phyloP scores from a whole-genome alignment of 2,113 vertebrate species.

The Sander vitreus region DNA sequence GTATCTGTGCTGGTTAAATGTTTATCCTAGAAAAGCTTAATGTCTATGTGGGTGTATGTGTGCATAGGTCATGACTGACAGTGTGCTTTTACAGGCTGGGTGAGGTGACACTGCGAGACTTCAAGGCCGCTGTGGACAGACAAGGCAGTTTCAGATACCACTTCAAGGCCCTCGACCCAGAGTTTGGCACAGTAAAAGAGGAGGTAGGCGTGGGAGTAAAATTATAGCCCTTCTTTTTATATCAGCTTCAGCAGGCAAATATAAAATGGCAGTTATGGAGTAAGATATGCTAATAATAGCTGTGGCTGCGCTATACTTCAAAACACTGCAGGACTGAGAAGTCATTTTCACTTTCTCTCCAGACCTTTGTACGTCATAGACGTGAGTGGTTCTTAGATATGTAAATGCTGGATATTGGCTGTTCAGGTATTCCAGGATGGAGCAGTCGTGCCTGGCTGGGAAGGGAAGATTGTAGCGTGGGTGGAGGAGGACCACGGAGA shows the following conservation, averaged over 20 bases:
- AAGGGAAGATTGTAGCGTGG: conserved; percentile 99
- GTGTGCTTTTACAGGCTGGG: conserved; percentile 87
- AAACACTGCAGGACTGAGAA: conserved; percentile 39
- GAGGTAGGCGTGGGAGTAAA: conserved; percentile 85
- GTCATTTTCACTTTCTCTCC: conserved; percentile 37
- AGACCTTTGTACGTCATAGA: conserved; percentile 34
- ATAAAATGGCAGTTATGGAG: conserved; percentile 47
- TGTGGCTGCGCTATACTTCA: conserved; percentile 30
- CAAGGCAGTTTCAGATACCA: conserved; percentile 96
- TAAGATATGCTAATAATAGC: conserved; percentile 61
- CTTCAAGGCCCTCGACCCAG: conserved; percentile 97
- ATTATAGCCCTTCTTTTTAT: conserved; percentile 51
- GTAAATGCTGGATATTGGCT: conserved; percentile 40
- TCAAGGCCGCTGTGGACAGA: conserved; percentile 94
- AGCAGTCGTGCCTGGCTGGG: conserved; percentile 96
- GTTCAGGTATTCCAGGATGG: conserved; percentile 94
- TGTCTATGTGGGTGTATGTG: conserved; percentile 22
- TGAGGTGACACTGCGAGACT: conserved; percentile 95
- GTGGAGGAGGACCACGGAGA: conserved; percentile 96
- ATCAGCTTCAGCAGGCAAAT: conserved; percentile 31
- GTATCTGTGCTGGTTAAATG: conserved; percentile 12
- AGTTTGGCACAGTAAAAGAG: conserved; percentile 98
- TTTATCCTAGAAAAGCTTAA: conserved; percentile 31
- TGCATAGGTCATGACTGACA: conserved; percentile 40
- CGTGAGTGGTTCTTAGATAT: conserved; percentile 37